Conservation (phyloP, 2,797 vertebrate genomes). For the Poeciliopsis paucimaculata region DNA sequence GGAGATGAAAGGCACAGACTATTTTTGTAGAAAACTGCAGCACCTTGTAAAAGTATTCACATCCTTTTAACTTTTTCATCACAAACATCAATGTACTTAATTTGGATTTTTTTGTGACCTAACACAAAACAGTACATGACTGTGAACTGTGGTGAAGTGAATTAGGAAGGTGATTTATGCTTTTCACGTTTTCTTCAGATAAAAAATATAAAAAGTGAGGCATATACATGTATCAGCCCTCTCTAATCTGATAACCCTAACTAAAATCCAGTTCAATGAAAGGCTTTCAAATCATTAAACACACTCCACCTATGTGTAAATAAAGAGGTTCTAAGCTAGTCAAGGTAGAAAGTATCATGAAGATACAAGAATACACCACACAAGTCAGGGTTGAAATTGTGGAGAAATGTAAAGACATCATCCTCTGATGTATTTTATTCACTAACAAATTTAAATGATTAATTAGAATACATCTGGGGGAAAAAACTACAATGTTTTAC, state of each 20-base stretch:
- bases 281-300: neutral
- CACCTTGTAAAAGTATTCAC: neutral
- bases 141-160: neutral
- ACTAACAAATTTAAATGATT: neutral
- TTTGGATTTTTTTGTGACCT: neutral
- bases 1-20: conserved; percentile 52
- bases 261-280: neutral
- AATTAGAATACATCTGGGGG: neutral
- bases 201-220: neutral
- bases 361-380: neutral
- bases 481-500: neutral
- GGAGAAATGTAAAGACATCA: neutral
- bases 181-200: neutral
- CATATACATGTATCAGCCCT: neutral
- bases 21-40: conserved; percentile 27
- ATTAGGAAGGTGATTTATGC: neutral
- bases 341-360: neutral
- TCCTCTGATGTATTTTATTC: neutral
- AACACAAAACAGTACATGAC: neutral
- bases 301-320: neutral
- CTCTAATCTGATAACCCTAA: neutral
- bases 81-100: neutral
- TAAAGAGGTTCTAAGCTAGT: neutral
- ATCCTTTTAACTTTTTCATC: neutral
- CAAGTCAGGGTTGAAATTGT: neutral